Evolutionary conservation across 2,797 vertebrate species (phyloP).

Genomic region (Dryobates pubescens): DNA sequence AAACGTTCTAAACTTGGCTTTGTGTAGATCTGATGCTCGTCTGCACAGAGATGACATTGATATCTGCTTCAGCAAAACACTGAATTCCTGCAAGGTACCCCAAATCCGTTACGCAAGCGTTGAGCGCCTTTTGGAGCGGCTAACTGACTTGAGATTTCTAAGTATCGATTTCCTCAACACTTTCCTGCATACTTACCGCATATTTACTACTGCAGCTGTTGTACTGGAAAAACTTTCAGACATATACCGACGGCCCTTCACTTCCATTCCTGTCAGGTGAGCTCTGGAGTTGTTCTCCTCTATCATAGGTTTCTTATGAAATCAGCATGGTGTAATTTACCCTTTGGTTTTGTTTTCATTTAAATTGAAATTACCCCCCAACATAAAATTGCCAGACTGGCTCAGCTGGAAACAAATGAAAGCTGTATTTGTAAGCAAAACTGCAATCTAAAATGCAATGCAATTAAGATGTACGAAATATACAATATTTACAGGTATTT

Average conservation of each 20-base stretch:
- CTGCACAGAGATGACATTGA: slow-evolving; percentile 97
- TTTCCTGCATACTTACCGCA: slow-evolving; percentile 97
- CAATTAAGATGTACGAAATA: too few relatives aligned
- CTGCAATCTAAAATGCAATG: too few relatives aligned
- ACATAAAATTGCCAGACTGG: too few relatives aligned
- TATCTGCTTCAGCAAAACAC: slow-evolving; percentile 99
- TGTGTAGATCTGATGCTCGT: slow-evolving; percentile 91
- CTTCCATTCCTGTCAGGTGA: slow-evolving; percentile 95
- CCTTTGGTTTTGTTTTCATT: neutral
- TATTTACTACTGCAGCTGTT: slow-evolving; percentile 91
- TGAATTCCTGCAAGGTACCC: slow-evolving; percentile 99
- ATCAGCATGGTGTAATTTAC: accelerated
- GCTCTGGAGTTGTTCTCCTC: neutral
- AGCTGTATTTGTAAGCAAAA: too few relatives aligned
- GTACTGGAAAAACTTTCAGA: slow-evolving; percentile 95
- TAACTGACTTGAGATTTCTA: slow-evolving; percentile 96
- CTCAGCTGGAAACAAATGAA: too few relatives aligned
- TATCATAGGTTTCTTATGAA: accelerated
- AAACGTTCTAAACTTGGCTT: neutral
- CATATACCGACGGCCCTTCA: slow-evolving; percentile 96
- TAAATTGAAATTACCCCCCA: too few relatives aligned
- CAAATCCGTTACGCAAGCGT: slow-evolving; percentile 97
- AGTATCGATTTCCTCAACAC: slow-evolving; percentile 99
- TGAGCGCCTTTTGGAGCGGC: slow-evolving; percentile 93
- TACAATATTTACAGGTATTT: too few relatives aligned